Evolutionary conservation across 1,140 invertebrate genomes (phyloP), one percentile per base, ranked within the genome.

Genomic region (Drosophila yakuba): DNA sequence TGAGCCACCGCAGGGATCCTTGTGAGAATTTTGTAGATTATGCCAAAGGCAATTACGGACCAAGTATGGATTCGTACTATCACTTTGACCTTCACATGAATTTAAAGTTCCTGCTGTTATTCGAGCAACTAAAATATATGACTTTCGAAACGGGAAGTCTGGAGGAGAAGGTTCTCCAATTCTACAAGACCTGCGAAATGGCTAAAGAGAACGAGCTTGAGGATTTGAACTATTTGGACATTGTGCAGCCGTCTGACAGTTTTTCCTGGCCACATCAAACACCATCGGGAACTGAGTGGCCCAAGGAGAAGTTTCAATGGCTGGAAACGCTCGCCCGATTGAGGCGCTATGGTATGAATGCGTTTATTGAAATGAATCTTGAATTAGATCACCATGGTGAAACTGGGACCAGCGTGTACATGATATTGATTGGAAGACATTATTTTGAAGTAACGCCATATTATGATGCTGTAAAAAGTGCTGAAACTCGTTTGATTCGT

Each of bases 151-250:
- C 7, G 0, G n/a, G 11, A 14, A 41, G 54, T n/a, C 6, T 56
- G n/a, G 54, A 56, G 38, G 38, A 56, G n/a, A 56, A 28, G 38
- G 54, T 41, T 17, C 23, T 56, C 1, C 10, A 35, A 3, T n/a
- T 41, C 1, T 56, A 56, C 23, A 41, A 25, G 7, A 12, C 38
- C 2, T 41, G 54, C 3, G 14, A 56, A 12, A 20, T 41, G 54
- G 54, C 38, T n/a, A 56, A 15, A 23, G 20, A 56, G 5, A 15
- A 15, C 2, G 23, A 56, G 14, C 17, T 12, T 8, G 25, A 25
- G 4, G 23, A 17, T 10, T n/a, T 41, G 0, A 43, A 56, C n/a
- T 56, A 56, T 41, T 41, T 23, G 54, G n/a, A 41, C 2, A 7
- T 39, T 1, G 54, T 56, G 10, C 20, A 41, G n/a, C 54, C 20